Evolutionary conservation across 2,113 vertebrate genomes (phyloP).

Genomic region (Serilophus lunatus): DNA sequence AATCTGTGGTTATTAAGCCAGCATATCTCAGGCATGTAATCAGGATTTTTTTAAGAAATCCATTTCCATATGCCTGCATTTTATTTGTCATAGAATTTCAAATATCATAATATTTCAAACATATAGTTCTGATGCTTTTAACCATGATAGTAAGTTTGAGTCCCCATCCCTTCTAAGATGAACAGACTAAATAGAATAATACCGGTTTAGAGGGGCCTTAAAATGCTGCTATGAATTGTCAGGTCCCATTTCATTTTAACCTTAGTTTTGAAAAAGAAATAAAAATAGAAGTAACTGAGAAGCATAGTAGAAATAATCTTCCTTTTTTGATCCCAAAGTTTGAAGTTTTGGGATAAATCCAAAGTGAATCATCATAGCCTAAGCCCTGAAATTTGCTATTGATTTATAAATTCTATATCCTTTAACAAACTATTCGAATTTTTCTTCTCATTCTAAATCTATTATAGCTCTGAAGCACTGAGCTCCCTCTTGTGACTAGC

Average conservation of each 20-base stretch:
- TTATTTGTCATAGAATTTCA: not conserved
- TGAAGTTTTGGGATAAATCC: not conserved
- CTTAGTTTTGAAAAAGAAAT: not conserved
- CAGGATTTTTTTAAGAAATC: not conserved
- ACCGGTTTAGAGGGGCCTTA: not conserved
- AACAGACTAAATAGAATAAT: not conserved
- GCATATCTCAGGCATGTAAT: not conserved
- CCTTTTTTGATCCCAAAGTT: not conserved
- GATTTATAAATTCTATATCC: not conserved
- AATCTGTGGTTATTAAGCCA: not conserved
- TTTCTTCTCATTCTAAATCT: not conserved
- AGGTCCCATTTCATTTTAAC: not conserved
- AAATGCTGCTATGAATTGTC: not conserved
- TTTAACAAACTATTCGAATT: not conserved
- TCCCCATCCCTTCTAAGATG: not conserved
- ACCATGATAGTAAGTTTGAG: not conserved
- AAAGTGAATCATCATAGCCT: not conserved
- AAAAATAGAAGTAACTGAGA: not conserved
- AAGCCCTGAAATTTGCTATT: not conserved
- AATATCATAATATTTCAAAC: not conserved
- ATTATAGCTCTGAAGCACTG: constrained; percentile 24
- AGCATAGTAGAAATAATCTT: not conserved
- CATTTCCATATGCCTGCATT: not conserved
- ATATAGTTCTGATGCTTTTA: not conserved
- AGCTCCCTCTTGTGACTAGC: constrained; percentile 66